These are phyloP conservation scores for Diorhabda sublineata DNA, from an alignment of 1,140 invertebrate species.

Conservation along the genomic window DNA sequence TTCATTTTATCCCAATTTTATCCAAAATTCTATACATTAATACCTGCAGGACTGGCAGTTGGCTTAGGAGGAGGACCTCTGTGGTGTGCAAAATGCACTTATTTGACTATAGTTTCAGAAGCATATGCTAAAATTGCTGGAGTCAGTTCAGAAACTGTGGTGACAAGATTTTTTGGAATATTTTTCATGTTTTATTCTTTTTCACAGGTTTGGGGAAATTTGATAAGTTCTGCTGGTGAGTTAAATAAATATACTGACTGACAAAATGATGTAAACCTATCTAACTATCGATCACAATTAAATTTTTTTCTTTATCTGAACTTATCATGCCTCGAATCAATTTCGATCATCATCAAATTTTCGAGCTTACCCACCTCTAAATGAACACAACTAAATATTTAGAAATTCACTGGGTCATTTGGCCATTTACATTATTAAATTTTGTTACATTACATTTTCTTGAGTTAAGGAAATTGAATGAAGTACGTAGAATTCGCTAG, in stretches of 20 bases:
- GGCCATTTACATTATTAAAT: too few relatives aligned
- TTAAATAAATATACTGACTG: neutral
- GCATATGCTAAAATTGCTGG: constrained; percentile 65
- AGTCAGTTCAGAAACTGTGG: constrained; percentile 62
- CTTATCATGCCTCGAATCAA: too few relatives aligned
- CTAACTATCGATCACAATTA: too few relatives aligned
- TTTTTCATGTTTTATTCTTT: constrained; percentile 94
- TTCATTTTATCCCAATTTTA: constrained; percentile 86
- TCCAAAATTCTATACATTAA: constrained; percentile 75
- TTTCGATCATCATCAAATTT: too few relatives aligned
- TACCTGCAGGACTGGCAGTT: constrained; percentile 78
- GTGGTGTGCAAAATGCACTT: constrained; percentile 88
- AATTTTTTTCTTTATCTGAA: too few relatives aligned
- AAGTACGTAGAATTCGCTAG: too few relatives aligned
- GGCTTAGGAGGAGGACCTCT: constrained; percentile 84
- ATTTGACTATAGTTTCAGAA: constrained; percentile 74
- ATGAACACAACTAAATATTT: too few relatives aligned
- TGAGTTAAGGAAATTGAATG: too few relatives aligned
- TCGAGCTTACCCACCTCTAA: too few relatives aligned
- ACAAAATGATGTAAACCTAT: too few relatives aligned
- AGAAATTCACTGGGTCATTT: too few relatives aligned
- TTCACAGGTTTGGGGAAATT: constrained; percentile 88
- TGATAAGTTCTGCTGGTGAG: constrained; percentile 80
- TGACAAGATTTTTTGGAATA: constrained; percentile 82
- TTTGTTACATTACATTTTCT: too few relatives aligned